These are phyloP conservation scores for Pharmacophagus antenor DNA, from an alignment of 2,888 invertebrate species.

Conservation along the genomic window DNA sequence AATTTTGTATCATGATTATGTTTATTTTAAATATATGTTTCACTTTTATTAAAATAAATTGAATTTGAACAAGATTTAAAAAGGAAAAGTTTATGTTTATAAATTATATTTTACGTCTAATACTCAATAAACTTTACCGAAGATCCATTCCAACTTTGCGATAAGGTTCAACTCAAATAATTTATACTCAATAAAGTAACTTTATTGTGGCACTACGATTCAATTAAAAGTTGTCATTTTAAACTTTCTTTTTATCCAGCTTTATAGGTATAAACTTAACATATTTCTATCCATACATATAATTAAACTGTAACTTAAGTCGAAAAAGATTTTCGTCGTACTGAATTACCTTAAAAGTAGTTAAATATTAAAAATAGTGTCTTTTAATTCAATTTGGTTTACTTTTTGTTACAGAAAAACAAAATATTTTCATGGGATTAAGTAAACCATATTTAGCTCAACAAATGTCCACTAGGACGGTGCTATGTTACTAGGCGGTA, in stretches of 20 bases:
- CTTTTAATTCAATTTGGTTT: no score
- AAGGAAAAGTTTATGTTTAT: background rate
- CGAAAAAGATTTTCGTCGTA: no score
- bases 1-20: no score
- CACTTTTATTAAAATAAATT: background rate
- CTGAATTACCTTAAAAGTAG: no score
- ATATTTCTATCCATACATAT: background rate
- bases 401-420: no score
- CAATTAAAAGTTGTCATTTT: slow-evolving; percentile 1
- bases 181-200: background rate
- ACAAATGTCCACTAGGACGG: no score
- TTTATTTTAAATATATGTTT: background rate
- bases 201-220: background rate
- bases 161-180: background rate
- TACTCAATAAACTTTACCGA: slow-evolving; percentile 7
- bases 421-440: no score
- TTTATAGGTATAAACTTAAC: background rate
- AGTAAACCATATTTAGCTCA: no score
- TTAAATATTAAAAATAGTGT: no score
- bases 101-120: background rate
- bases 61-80: background rate
- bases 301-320: background rate
- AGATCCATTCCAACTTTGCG: background rate
- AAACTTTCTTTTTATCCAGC: background rate
- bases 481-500: no score